Base-by-base conservation (phyloP, 2,113 vertebrate species). In the Lontra canadensis region DNA sequence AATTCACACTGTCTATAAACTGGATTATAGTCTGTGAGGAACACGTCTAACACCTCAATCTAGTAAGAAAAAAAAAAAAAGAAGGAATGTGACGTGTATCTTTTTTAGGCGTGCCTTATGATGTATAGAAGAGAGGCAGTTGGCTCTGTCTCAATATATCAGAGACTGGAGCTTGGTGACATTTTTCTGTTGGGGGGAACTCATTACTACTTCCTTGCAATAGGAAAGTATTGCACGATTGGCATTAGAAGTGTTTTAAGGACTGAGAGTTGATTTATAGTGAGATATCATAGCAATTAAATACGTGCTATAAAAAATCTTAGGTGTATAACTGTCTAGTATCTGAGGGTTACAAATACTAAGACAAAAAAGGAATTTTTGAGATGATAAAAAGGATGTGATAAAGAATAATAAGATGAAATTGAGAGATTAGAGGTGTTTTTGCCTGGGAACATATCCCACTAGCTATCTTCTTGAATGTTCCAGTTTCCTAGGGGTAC, bases 141-240 rank as follows among this genome's bases (percentile, higher is more conserved):
- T 44, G 11, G 81, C 78, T 87, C 52, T 95, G n/a, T 97, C 67
- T 92, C 79, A 89, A 90, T 88, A 55, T 88, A 74, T 85, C 67
- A 87, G 39, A 89, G 44, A 74, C 69, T 36, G 7, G 10, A 36
- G 21, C 74, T 89, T 88, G 34, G 42, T 88, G 57, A 88, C 57
- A 96, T 69, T 78, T 94, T 93, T 78, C 61, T 94, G 4, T 83
- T 90, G 47, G 31, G 49, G 17, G 34, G 36, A 87, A 91, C 96
- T 96, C 94, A 79, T 96, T 85, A 90, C 47, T 74, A 74, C 15
- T 78, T 95, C 18, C 39, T 25, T 74, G n/a, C n/a, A 86, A 31
- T 18, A 85, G 23, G 13, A 82, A 67, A 91, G 20, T 39, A 55
- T 52, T 76, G 31, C 39, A 82, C 12, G 4, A 13, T 85, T 95